Conservation (phyloP, 1,140 invertebrate species). For the Atta colombica region DNA sequence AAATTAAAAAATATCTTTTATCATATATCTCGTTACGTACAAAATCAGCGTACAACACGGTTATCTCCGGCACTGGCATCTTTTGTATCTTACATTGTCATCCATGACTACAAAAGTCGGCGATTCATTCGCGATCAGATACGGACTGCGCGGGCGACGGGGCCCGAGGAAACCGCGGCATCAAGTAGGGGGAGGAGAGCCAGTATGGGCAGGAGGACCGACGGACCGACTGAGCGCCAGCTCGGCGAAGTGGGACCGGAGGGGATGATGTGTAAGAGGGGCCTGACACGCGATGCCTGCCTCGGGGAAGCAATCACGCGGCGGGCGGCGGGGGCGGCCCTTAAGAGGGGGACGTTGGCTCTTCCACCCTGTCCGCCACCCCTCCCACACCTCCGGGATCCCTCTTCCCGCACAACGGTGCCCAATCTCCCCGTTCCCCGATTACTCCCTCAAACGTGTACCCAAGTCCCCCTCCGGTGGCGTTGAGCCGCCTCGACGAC, state of each 20-base stretch:
- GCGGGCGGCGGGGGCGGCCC: conserved; percentile 84
- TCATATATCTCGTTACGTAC: not conserved
- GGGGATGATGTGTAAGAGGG: conserved; percentile 81
- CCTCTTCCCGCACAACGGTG: conserved; percentile 49
- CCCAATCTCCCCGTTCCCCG: conserved; percentile 45
- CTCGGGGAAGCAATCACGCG: conserved; percentile 84
- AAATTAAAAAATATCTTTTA: not conserved
- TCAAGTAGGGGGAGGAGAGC: conserved; percentile 62
- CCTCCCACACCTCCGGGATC: conserved; percentile 60
- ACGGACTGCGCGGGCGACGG: conserved; percentile 69
- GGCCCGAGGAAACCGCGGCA: conserved; percentile 60
- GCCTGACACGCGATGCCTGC: conserved; percentile 86
- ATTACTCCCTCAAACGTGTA: conserved; percentile 55
- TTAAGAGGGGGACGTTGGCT: conserved; percentile 74
- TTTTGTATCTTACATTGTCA: conserved; percentile 35
- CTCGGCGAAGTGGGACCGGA: conserved; percentile 53
- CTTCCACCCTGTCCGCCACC: conserved; percentile 68
- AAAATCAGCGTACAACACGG: not conserved
- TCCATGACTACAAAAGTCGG: conserved; percentile 48
- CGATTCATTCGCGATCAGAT: conserved; percentile 53
- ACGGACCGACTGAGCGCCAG: conserved; percentile 28
- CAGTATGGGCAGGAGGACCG: conserved; percentile 54
- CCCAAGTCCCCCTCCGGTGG: conserved; percentile 72
- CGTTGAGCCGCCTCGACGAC: conserved; percentile 75
- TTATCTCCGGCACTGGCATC: not conserved